Percentiles rank a stretch among this genome's conserved stretches.
These are phyloP conservation scores for Coilia nasus DNA, from an alignment of 2,797 vertebrate genomes.

Conservation along the genomic window DNA sequence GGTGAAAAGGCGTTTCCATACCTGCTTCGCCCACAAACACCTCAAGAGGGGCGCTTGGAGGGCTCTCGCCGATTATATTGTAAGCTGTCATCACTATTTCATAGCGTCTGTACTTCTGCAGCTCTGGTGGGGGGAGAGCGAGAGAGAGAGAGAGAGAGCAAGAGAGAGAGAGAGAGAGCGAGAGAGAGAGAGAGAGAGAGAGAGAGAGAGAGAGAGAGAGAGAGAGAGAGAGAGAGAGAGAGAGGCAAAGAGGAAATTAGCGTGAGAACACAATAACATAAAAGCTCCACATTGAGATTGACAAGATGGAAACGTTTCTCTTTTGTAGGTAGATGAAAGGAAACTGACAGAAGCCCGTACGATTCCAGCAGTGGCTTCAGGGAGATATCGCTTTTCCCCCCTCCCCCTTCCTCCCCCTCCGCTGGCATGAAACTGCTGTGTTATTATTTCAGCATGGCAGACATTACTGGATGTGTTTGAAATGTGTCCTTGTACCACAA, in stretches of 20 bases:
- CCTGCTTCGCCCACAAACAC: slow-evolving; percentile 96
- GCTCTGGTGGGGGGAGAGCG: slow-evolving; percentile 68
- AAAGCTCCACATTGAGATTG: slow-evolving; percentile 17
- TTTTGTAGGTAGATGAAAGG: slow-evolving; percentile 12
- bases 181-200: too few relatives aligned
- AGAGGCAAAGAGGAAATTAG: background rate
- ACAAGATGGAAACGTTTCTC: slow-evolving; percentile 17
- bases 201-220: too few relatives aligned
- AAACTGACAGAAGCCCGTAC: background rate
- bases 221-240: too few relatives aligned
- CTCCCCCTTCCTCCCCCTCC: background rate
- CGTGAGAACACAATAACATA: slow-evolving; percentile 5
- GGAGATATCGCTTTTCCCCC: background rate
- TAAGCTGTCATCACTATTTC: slow-evolving; percentile 92
- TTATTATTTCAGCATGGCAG: slow-evolving; percentile 53
- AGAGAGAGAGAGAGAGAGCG: background rate
- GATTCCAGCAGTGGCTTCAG: background rate
- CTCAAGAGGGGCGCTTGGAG: slow-evolving; percentile 83
- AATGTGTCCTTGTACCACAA: slow-evolving; percentile 2
- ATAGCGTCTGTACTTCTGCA: slow-evolving; percentile 90
- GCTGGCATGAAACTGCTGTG: slow-evolving; percentile 70
- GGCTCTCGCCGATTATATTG: slow-evolving; percentile 91
- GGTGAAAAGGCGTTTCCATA: slow-evolving; percentile 59
- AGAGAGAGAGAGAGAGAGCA: background rate
- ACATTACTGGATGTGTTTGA: slow-evolving; percentile 12